Evolutionary conservation across 2,113 vertebrate genomes (phyloP).

Genomic region (Anoplopoma fimbria): DNA sequence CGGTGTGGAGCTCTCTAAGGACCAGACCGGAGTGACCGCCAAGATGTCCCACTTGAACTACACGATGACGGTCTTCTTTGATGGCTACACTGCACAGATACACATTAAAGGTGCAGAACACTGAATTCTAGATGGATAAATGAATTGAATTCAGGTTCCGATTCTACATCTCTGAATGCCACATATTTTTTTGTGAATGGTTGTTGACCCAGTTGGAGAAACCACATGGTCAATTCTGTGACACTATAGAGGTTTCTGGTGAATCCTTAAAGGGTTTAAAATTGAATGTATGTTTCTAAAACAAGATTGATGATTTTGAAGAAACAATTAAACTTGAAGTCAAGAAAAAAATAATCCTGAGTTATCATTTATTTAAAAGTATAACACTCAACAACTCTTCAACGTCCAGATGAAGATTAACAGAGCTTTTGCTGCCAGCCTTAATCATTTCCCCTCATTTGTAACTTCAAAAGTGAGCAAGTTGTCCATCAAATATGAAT

Average conservation of each 20-base stretch:
- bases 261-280: no score
- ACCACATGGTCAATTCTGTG: no score
- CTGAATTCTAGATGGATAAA: background rate
- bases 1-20: background rate
- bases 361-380: no score
- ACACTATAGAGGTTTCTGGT: no score
- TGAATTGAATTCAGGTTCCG: background rate
- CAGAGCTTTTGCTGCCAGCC: background rate
- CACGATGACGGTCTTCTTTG: background rate
- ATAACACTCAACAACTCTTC: no score
- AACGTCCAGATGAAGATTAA: background rate
- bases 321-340: background rate
- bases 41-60: background rate
- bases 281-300: no score
- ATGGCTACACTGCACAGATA: slow-evolving; percentile 12
- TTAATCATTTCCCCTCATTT: background rate
- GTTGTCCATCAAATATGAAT: background rate
- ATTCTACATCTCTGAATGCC: background rate
- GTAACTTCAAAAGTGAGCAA: background rate
- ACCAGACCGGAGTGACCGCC: background rate
- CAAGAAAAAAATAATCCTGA: background rate
- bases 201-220: no score
- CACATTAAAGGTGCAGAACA: background rate
- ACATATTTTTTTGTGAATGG: no score
- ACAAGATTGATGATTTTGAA: background rate